phyloP scores from a whole-genome alignment of 2,113 vertebrate genomes.

The Dasyprocta punctata region DNA sequence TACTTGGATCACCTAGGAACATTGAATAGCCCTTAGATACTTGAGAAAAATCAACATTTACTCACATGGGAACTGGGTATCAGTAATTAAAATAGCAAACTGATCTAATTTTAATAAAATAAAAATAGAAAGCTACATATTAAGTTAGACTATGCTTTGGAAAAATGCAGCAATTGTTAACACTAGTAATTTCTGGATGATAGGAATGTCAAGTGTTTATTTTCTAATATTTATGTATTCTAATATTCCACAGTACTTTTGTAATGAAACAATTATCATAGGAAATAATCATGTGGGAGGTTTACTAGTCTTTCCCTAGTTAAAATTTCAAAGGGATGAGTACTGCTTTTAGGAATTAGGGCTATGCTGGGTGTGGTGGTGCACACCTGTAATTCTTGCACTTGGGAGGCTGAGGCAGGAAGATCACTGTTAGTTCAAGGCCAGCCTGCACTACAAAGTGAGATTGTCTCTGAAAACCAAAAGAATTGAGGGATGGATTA shows the following conservation, averaged over 20 bases:
- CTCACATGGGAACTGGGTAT: not conserved
- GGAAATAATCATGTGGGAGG: not conserved
- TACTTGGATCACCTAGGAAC: not conserved
- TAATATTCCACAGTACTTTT: not conserved
- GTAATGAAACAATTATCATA: not conserved
- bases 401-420: not conserved
- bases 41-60: constrained; percentile 14
- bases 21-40: not conserved
- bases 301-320: not conserved
- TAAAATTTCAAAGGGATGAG: not conserved
- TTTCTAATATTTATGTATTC: not conserved
- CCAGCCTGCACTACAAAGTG: not conserved
- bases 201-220: not conserved
- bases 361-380: not conserved
- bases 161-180: not conserved
- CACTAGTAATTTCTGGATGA: not conserved
- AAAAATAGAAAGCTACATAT: constrained; percentile 17
- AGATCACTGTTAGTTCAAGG: not conserved
- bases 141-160: not conserved
- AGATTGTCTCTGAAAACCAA: not conserved
- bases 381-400: not conserved
- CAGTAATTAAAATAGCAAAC: not conserved
- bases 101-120: constrained; percentile 24
- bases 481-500: not conserved
- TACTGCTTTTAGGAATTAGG: constrained; percentile 12